Evolutionary conservation across 1,140 invertebrate species (phyloP), one percentile per base, ranked within the genome.

Genomic region (Hylaeus anthracinus): DNA sequence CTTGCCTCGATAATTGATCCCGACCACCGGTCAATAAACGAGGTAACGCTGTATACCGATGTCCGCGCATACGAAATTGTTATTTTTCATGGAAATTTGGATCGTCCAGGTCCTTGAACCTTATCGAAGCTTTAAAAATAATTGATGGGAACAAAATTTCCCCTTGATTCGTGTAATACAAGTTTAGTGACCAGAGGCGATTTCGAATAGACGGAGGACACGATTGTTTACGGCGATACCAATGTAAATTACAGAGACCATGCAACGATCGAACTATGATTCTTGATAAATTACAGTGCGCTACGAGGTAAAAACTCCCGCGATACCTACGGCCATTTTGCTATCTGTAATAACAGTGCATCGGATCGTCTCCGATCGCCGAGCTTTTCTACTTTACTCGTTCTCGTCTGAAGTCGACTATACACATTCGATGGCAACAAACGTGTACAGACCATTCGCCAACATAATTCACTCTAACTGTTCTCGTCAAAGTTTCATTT

Each of bases 261-360:
- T 26, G 45, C 15, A 41, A 3, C 43, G 43, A 58, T 48, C 64
- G 26, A 56, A 61, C 39, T 65, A 51, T 12, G 65, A 41, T 39
- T 58, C 15, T 43, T 51, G 56, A 78, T 71, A 78, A 71, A 71
- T 71, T 71, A 39, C 45, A 53, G 37, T n/a, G 45, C 14, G 56
- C 8, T 41, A 41, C 39, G 12, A 12, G 56, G 9, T 12, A 63
- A 78, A 78, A 71, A 78, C 71, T 53, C 14, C 53, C 12, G 12
- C n/a, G n/a, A 26, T 53, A 45, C 64, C 39, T 14, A 2, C 4
- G 12, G 45, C 39, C n/a, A 60, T 39, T 63, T 71, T 69, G 6
- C 14, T n/a, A 63, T 26, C 66, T 26, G 48, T 78, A 78, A 71
- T 78, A 78, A 78, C n/a, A 69, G 64, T 64, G 60, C 65, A 43